These are phyloP conservation scores for Schizothorax lantsangensis DNA, from an alignment of 2,797 vertebrate species.

Conservation along the genomic window DNA sequence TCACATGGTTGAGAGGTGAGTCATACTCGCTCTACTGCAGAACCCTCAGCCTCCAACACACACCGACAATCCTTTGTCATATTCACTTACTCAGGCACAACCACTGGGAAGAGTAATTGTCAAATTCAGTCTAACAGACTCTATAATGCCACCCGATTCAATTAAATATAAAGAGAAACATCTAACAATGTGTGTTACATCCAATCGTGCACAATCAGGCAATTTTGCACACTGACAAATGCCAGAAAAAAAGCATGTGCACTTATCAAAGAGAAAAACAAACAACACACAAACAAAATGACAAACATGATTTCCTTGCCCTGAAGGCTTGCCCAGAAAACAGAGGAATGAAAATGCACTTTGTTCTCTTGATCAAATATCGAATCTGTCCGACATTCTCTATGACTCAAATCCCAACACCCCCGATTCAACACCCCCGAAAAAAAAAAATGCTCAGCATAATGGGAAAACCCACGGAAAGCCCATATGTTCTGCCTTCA, in stretches of 20 bases:
- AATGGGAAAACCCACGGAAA: conserved; percentile 60
- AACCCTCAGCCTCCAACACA: conserved; percentile 63
- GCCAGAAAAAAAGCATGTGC: background rate
- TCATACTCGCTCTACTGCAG: conserved; percentile 80
- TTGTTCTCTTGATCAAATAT: conserved; percentile 56
- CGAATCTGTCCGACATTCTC: conserved; percentile 50
- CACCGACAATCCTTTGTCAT: conserved; percentile 55
- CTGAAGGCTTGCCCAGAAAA: conserved; percentile 23
- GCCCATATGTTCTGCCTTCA: conserved; percentile 43
- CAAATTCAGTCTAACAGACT: conserved; percentile 42
- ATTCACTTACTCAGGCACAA: conserved; percentile 51
- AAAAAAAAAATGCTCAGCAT: conserved; percentile 38
- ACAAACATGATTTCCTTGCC: conserved; percentile 1
- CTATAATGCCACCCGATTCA: conserved; percentile 39
- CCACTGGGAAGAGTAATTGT: conserved; percentile 45
- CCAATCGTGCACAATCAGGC: background rate
- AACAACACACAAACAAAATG: conserved; percentile 1
- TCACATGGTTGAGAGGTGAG: conserved; percentile 78
- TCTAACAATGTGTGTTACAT: conserved; percentile 22
- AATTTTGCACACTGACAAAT: conserved; percentile 34
- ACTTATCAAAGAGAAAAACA: conserved; percentile 11
- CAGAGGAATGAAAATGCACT: conserved; percentile 36
- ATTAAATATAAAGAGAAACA: conserved; percentile 36
- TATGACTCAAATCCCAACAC: conserved; percentile 55
- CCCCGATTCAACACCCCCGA: background rate